Evolutionary conservation across 2,888 invertebrate genomes (phyloP).

Genomic region (Hedya salicella): DNA sequence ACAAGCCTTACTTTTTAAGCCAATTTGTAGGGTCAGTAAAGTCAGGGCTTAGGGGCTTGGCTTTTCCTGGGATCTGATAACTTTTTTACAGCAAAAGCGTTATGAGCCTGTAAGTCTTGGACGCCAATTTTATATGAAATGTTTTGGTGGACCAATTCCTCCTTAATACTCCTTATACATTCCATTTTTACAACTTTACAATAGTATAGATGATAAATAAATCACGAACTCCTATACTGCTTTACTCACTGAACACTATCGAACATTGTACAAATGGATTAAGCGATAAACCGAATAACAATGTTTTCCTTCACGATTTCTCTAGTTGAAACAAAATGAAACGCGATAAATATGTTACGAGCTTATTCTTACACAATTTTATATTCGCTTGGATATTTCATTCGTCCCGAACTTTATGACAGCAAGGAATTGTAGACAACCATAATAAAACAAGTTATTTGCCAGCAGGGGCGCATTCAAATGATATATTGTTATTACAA

Average conservation of each 20-base stretch:
- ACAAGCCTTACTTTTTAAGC: too few species aligned
- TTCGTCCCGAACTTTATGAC: constrained; percentile 40
- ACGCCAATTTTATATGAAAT: too few species aligned
- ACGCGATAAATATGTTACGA: constrained; percentile 39
- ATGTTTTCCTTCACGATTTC: constrained; percentile 1
- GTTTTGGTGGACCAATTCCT: too few species aligned
- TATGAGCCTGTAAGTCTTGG: too few species aligned
- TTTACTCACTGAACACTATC: background rate
- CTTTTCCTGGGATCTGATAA: too few species aligned
- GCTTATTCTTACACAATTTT: constrained; percentile 40
- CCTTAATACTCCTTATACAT: too few species aligned
- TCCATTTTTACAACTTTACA: too few species aligned
- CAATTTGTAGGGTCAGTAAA: too few species aligned
- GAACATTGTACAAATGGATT: background rate
- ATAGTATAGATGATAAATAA: too few species aligned
- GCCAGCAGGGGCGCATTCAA: constrained; percentile 44
- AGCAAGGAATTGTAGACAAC: constrained; percentile 43
- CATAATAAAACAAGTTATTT: constrained; percentile 46
- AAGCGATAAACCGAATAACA: background rate
- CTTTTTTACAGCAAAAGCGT: too few species aligned
- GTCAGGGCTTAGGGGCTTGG: too few species aligned
- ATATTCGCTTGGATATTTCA: constrained; percentile 40
- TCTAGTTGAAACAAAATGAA: constrained; percentile 25
- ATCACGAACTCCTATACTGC: too few species aligned
- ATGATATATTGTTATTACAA: constrained; percentile 44